A percentile compares a stretch with the other conserved stretches of the same genome.
Conservation (phyloP, 2,797 vertebrate species). For the Semotilus atromaculatus region DNA sequence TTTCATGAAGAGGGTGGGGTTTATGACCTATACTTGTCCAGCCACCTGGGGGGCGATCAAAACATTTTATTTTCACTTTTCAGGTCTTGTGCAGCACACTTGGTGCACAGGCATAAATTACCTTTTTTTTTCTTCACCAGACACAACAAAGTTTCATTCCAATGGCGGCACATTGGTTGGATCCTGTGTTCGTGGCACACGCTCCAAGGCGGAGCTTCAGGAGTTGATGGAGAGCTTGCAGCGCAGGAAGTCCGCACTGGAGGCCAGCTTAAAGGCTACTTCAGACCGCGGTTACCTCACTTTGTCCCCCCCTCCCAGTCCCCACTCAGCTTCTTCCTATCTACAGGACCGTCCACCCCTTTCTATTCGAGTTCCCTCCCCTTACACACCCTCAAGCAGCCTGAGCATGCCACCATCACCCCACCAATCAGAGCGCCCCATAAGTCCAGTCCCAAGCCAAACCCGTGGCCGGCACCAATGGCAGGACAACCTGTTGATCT, state of each 20-base stretch:
- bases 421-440: slow-evolving; percentile 80
- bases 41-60: too few relatives aligned
- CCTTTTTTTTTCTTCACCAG: slow-evolving; percentile 68
- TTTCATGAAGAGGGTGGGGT: too few relatives aligned
- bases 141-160: slow-evolving; percentile 81
- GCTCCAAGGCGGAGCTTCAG: slow-evolving; percentile 83
- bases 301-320: slow-evolving; percentile 78
- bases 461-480: slow-evolving; percentile 87
- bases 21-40: too few relatives aligned
- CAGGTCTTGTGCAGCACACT: too few relatives aligned
- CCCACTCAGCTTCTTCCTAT: slow-evolving; percentile 51
- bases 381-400: slow-evolving; percentile 65
- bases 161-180: slow-evolving; percentile 71
- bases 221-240: slow-evolving; percentile 90
- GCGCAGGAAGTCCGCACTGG: slow-evolving; percentile 89
- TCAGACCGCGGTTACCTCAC: slow-evolving; percentile 90
- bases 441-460: slow-evolving; percentile 73
- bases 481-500: slow-evolving; percentile 87
- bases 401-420: slow-evolving; percentile 80
- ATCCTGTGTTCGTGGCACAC: slow-evolving; percentile 70
- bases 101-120: background rate
- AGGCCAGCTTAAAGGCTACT: slow-evolving; percentile 88
- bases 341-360: slow-evolving; percentile 76
- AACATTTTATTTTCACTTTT: too few relatives aligned
- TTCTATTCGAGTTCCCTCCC: slow-evolving; percentile 78